Conservation (phyloP, 2,888 invertebrate species). For the Nyleta sp. region DNA sequence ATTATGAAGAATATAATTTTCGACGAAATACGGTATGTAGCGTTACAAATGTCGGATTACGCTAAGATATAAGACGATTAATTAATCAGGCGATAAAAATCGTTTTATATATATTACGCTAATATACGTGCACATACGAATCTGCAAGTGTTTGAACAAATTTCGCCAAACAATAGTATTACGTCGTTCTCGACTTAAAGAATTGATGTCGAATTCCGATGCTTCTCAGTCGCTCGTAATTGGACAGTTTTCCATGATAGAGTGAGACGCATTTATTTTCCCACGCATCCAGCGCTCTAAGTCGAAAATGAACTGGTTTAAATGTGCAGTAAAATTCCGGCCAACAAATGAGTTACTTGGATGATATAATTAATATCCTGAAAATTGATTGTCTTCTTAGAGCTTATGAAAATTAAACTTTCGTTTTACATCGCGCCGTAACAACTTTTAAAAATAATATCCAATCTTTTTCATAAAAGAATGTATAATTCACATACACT, state of each 20-base stretch:
- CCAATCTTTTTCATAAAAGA: too few species aligned
- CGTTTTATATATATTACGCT: conserved; percentile 71
- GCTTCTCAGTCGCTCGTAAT: too few species aligned
- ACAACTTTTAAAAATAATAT: conserved; percentile 16
- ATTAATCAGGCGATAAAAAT: conserved; percentile 74
- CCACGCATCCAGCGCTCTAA: too few species aligned
- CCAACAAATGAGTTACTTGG: conserved; percentile 20
- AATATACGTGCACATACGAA: conserved; percentile 61
- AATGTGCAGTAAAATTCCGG: too few species aligned
- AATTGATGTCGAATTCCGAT: too few species aligned
- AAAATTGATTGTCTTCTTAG: conserved; percentile 76
- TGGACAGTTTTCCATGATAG: too few species aligned
- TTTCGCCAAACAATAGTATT: conserved; percentile 40
- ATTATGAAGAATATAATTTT: conserved; percentile 82
- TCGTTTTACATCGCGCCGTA: conserved; percentile 13
- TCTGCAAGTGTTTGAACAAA: conserved; percentile 39
- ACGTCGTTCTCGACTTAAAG: neutral
- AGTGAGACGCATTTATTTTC: too few species aligned
- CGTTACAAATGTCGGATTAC: conserved; percentile 79
- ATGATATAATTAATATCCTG: conserved; percentile 68
- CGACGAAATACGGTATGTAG: conserved; percentile 78
- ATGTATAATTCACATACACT: too few species aligned
- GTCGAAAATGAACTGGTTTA: too few species aligned
- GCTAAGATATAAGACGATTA: conserved; percentile 73
- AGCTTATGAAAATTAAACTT: conserved; percentile 36